Percentiles rank a stretch among this genome's conserved stretches.
phyloP scores from a whole-genome alignment of 2,797 vertebrate genomes.

The Crenuchus spilurus region DNA sequence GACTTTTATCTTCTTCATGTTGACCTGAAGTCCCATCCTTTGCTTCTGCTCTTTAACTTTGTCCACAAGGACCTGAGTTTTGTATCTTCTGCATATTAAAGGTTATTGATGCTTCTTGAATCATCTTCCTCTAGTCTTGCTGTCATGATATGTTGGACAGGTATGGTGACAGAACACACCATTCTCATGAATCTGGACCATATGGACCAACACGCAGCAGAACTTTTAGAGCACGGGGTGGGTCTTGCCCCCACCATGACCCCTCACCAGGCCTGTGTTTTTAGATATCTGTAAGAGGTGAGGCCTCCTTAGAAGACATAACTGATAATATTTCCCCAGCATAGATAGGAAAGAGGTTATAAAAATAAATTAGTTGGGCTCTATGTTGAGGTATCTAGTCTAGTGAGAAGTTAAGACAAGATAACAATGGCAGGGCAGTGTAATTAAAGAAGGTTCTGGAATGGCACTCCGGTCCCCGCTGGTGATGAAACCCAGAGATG shows the following conservation, averaged over 20 bases:
- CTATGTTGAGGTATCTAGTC: conserved; percentile 9
- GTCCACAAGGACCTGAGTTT: too few relatives aligned
- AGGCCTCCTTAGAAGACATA: conserved; percentile 56
- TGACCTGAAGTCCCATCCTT: too few relatives aligned
- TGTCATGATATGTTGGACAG: too few relatives aligned
- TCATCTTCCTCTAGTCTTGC: too few relatives aligned
- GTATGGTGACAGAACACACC: too few relatives aligned
- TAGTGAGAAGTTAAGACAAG: conserved; percentile 8
- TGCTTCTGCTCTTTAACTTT: too few relatives aligned
- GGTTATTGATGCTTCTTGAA: too few relatives aligned
- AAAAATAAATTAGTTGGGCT: conserved; percentile 65
- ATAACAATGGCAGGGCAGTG: conserved; percentile 3
- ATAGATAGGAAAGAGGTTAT: conserved; percentile 51
- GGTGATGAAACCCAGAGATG: conserved; percentile 64
- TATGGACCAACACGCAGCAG: too few relatives aligned
- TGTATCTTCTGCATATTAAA: too few relatives aligned
- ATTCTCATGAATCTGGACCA: too few relatives aligned
- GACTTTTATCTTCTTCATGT: too few relatives aligned
- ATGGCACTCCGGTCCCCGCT: conserved; percentile 5
- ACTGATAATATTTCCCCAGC: conserved; percentile 71
- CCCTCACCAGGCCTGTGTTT: conserved; percentile 4
- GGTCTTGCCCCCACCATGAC: not conserved
- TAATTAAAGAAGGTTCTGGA: conserved; percentile 12
- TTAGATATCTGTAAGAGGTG: conserved; percentile 54
- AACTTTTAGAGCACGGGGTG: too few relatives aligned